Percentiles rank a stretch among this genome's conserved stretches.
These are phyloP conservation scores for Andinoacara biseriatus DNA, from an alignment of 2,113 vertebrate species.

Conservation along the genomic window DNA sequence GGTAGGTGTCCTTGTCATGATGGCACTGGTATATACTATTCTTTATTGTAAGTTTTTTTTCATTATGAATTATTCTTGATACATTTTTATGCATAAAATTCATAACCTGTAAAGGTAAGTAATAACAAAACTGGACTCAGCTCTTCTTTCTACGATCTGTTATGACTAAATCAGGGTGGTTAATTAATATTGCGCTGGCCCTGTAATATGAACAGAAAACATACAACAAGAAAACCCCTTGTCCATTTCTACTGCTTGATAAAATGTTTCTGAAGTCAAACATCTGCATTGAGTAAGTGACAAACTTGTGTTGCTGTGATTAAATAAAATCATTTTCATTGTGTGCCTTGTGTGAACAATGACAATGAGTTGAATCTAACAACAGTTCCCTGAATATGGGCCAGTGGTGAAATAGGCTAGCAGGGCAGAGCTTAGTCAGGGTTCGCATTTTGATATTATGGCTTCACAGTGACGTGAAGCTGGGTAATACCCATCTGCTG, in stretches of 20 bases:
- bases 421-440: constrained; percentile 58
- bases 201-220: neutral
- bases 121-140: too few relatives aligned
- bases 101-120: too few relatives aligned
- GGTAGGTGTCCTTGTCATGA: too few relatives aligned
- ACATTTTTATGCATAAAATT: too few relatives aligned
- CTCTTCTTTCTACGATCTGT: too few relatives aligned
- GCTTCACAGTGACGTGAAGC: constrained; percentile 54
- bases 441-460: constrained; percentile 38
- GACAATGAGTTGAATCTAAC: too few relatives aligned
- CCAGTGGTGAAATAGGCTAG: constrained; percentile 51
- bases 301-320: neutral
- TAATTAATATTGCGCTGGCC: too few relatives aligned
- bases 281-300: neutral
- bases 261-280: neutral
- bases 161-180: too few relatives aligned
- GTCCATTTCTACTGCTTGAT: neutral
- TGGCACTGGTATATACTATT: too few relatives aligned
- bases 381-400: neutral
- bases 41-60: too few relatives aligned
- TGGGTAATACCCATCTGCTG: constrained; percentile 67
- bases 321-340: neutral
- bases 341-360: too few relatives aligned
- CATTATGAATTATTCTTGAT: too few relatives aligned
- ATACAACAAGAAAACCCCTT: neutral